These are phyloP conservation scores for Catharus fuscescens DNA, from an alignment of 2,113 vertebrate species.

Conservation along the genomic window DNA sequence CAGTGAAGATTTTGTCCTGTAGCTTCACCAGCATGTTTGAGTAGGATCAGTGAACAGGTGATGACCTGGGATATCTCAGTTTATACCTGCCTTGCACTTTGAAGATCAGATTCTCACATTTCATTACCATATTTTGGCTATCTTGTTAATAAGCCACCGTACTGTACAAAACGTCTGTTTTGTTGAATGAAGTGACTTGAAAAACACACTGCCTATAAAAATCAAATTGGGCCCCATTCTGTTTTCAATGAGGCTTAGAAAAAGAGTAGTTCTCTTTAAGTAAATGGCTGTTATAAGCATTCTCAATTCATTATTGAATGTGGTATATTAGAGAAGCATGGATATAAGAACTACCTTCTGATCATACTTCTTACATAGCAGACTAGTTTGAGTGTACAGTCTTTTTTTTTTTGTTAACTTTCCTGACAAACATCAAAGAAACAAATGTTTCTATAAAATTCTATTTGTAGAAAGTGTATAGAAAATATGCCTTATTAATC, in stretches of 20 bases:
- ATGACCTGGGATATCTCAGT: neutral
- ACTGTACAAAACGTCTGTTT: neutral
- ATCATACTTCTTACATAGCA: constrained; percentile 22
- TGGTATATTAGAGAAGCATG: neutral
- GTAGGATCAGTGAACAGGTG: neutral
- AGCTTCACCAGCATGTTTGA: neutral
- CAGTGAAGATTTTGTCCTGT: neutral
- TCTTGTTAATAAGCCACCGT: constrained; percentile 18
- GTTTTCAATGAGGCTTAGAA: neutral
- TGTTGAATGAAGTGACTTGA: neutral
- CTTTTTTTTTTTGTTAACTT: constrained; percentile 14
- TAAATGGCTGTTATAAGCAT: neutral
- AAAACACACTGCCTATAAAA: neutral
- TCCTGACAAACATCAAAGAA: constrained; percentile 60
- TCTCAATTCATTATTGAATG: neutral
- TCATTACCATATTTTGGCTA: constrained; percentile 15
- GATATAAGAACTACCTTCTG: constrained; percentile 29
- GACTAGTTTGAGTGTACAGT: constrained; percentile 11
- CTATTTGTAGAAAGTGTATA: constrained; percentile 51
- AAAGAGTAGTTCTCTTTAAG: neutral
- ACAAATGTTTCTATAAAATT: constrained; percentile 56
- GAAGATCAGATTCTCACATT: constrained; percentile 16
- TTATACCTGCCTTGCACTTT: neutral
- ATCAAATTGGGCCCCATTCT: neutral
- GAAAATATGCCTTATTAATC: constrained; percentile 62